Conservation (phyloP, 2,797 vertebrate species). For the Eupleurogrammus muticus region DNA sequence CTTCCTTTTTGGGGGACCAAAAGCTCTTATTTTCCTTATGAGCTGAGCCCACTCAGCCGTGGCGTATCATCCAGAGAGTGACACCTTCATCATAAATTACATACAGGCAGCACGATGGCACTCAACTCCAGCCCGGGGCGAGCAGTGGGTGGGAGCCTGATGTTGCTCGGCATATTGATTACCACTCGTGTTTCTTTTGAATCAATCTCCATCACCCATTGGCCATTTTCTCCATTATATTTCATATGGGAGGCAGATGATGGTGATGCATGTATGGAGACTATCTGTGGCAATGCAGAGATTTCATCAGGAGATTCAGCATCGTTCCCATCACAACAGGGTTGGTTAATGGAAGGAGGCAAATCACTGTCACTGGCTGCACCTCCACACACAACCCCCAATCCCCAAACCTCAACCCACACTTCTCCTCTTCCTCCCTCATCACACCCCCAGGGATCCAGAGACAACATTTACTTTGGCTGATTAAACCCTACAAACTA, state of each 20-base stretch:
- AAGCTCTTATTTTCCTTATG: conserved; percentile 62
- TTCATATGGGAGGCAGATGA: conserved; percentile 74
- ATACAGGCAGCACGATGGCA: conserved; percentile 46
- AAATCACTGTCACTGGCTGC: conserved; percentile 57
- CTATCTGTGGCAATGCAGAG: conserved; percentile 45
- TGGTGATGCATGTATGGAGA: conserved; percentile 36
- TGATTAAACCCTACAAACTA: conserved; percentile 68
- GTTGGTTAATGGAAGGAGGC: conserved; percentile 64
- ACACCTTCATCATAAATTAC: conserved; percentile 79
- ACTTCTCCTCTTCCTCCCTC: conserved; percentile 4
- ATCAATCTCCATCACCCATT: conserved; percentile 81
- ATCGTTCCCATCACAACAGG: conserved; percentile 48
- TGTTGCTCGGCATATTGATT: conserved; percentile 76
- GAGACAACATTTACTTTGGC: conserved; percentile 73
- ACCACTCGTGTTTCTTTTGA: conserved; percentile 77
- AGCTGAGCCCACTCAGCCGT: conserved; percentile 57
- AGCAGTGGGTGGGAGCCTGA: conserved; percentile 60
- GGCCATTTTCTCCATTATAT: conserved; percentile 76
- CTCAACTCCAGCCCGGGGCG: conserved; percentile 58
- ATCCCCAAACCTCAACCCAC: background rate
- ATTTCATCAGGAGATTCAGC: conserved; percentile 68
- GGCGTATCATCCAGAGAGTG: conserved; percentile 63
- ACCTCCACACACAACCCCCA: background rate
- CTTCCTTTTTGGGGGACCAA: conserved; percentile 45
- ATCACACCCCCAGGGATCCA: conserved; percentile 41